Evolutionary conservation across 2,797 vertebrate genomes (phyloP).

Genomic region (Sebastes minor): DNA sequence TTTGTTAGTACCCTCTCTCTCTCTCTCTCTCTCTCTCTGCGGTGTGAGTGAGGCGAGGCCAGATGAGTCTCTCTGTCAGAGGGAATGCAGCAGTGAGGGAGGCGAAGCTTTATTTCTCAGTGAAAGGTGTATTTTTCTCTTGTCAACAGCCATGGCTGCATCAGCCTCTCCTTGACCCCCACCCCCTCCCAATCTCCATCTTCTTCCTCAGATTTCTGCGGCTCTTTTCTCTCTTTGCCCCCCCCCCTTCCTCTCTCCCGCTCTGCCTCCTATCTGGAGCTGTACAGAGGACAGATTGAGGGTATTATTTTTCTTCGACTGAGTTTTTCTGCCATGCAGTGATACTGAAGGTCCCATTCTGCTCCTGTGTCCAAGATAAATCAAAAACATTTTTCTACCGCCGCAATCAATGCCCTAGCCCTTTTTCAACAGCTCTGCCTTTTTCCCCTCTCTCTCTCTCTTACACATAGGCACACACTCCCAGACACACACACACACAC

Average conservation of each 20-base stretch:
- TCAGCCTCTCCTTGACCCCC: slow-evolving; percentile 73
- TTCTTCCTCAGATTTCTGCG: slow-evolving; percentile 51
- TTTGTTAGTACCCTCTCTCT: neutral
- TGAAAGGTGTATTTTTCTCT: slow-evolving; percentile 80
- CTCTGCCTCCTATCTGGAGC: slow-evolving; percentile 60
- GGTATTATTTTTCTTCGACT: slow-evolving; percentile 70
- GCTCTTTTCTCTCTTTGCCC: slow-evolving; percentile 31
- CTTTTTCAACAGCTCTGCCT: slow-evolving; percentile 47
- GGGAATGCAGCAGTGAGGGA: slow-evolving; percentile 69
- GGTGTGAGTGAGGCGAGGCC: slow-evolving; percentile 52
- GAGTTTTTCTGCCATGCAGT: slow-evolving; percentile 61
- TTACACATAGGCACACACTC: slow-evolving; percentile 11
- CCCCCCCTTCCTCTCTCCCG: neutral
- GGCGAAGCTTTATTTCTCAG: slow-evolving; percentile 74
- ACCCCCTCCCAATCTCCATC: slow-evolving; percentile 43
- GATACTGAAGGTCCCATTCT: slow-evolving; percentile 74
- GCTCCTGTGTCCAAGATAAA: slow-evolving; percentile 75
- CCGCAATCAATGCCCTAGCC: slow-evolving; percentile 67
- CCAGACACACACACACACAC: slow-evolving; percentile 8
- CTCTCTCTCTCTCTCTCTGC: slow-evolving; percentile 18
- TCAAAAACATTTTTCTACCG: slow-evolving; percentile 77
- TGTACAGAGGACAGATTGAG: slow-evolving; percentile 74
- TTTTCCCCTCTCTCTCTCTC: slow-evolving; percentile 14
- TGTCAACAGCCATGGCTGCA: slow-evolving; percentile 78
- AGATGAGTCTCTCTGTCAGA: slow-evolving; percentile 72